Percentiles rank a stretch among this genome's conserved stretches.
phyloP scores from a whole-genome alignment of 2,113 vertebrate species.

The Aegotheles bennettii region DNA sequence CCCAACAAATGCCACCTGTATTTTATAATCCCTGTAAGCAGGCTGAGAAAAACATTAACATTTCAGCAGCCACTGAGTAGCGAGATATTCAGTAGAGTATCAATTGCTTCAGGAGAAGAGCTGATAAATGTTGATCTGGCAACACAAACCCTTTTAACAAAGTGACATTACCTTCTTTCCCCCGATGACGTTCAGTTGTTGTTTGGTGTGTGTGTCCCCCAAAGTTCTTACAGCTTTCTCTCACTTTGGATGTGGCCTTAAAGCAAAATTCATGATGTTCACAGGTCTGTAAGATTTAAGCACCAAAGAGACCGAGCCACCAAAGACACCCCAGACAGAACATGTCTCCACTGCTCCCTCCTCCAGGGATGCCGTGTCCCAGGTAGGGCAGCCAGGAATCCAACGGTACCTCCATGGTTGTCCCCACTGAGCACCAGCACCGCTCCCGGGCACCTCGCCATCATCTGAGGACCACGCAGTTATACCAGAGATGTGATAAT shows the following conservation, averaged over 20 bases:
- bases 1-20: not conserved
- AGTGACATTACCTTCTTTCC: not conserved
- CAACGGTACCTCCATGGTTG: rapidly evolving
- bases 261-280: not conserved
- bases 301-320: not conserved
- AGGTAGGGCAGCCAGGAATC: rapidly evolving
- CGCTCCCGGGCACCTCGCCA: rapidly evolving
- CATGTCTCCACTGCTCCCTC: rapidly evolving
- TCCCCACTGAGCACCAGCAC: not conserved
- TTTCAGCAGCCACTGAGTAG: not conserved
- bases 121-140: not conserved
- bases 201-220: rapidly evolving
- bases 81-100: rapidly evolving
- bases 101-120: not conserved
- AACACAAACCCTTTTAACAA: not conserved
- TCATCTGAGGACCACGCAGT: rapidly evolving
- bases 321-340: not conserved
- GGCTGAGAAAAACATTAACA: not conserved
- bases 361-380: not conserved
- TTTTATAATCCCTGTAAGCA: not conserved
- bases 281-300: not conserved
- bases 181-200: not conserved
- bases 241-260: not conserved
- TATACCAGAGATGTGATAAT: not conserved
- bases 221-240: not conserved